Evolutionary conservation across 1,140 invertebrate genomes (phyloP), one percentile per base, ranked within the genome.

Genomic region (Ectropis grisescens): DNA sequence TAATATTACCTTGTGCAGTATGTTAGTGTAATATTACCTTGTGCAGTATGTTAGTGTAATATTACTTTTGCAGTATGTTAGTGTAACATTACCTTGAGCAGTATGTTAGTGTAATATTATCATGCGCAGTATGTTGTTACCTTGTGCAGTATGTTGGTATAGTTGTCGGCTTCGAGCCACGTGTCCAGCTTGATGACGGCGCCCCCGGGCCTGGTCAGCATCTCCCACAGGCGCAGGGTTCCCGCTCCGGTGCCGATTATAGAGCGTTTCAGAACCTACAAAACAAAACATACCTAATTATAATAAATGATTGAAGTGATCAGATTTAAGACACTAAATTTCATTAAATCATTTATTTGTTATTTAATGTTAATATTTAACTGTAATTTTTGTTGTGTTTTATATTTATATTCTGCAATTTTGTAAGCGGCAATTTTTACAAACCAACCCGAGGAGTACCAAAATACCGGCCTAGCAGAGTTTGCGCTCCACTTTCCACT

Each of bases 81-180:
- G 19, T 9, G 19, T 22, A 9, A 5, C 19, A n/a, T n/a, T n/a
- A n/a, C n/a, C n/a, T n/a, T n/a, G n/a, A n/a, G n/a, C n/a, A n/a
- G 19, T 22, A 9, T 22, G 19, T 22, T 5, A 9, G 19, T 22
- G 19, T 22, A 9, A 5, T 22, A 22, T 4, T 22, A 9, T 22
- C 19, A 9, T 22, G 19, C 9, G 19, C 9, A 9, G 22, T 15
- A 9, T 41, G 13, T 13, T 24, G 5, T 29, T 40, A 76, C 76
- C 66, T 79, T 82, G 41, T 82, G 78, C 36, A 83, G 37, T 36
- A 82, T 70, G 30, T 83, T 83, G 3, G 76, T 83, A 37, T 82
- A 79, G 47, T 83, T 82, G 31, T 76, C 78, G 0, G 75, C 58
- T 19, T 82, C 66, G 0, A 82, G 58, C 65, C 75, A 71, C 0